Base-by-base conservation (phyloP, 2,888 invertebrate species). In the Vesta saturnalis region DNA sequence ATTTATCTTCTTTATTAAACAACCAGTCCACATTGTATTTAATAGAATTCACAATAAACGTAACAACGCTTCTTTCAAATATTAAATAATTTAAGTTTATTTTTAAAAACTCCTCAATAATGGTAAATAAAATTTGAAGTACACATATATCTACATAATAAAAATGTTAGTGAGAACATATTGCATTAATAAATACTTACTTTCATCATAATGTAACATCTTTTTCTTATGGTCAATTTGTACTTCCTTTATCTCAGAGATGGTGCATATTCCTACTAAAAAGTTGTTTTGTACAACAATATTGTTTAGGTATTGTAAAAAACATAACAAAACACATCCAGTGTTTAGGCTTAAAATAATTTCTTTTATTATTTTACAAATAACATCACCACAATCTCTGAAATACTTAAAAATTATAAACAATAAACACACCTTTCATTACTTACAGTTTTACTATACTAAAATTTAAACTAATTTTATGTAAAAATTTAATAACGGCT, bases 81-180 rank as follows among this genome's bases (percentile, higher is more conserved):
- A n/a, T n/a, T n/a, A n/a, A n/a, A n/a, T 76, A 69, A 49, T 76
- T 67, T 52, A 76, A 21, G 6, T 74, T 70, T 15, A 76, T 55
- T 15, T 70, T 35, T 67, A 67, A 21, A 77, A 60, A 67, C 22
- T 76, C 75, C 69, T 77, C 74, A 46, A 78, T 74, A 57, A 79
- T 54, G 19, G 75, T 60, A n/a, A 72, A 75, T 62, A 78, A 77
- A 14, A 79, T 69, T 60, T 77, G 77, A 66, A 81, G 75, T 14
- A 78, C 61, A 64, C 81, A 80, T 30, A 76, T 72, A 74, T 75
- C 81, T 81, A 70, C 56, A 76, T 77, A 67, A 67, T 57, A 56
- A 60, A 16, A 63, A 21, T 52, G 8, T 14, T 22, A 10, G 1
- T 43, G 16, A 30, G 14, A 12, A 21, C 30, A 62, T 23, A 35